Percentiles rank a stretch among this genome's conserved stretches.
phyloP scores from a whole-genome alignment of 1,140 invertebrate species.

The Cardiocondyla obscurior region DNA sequence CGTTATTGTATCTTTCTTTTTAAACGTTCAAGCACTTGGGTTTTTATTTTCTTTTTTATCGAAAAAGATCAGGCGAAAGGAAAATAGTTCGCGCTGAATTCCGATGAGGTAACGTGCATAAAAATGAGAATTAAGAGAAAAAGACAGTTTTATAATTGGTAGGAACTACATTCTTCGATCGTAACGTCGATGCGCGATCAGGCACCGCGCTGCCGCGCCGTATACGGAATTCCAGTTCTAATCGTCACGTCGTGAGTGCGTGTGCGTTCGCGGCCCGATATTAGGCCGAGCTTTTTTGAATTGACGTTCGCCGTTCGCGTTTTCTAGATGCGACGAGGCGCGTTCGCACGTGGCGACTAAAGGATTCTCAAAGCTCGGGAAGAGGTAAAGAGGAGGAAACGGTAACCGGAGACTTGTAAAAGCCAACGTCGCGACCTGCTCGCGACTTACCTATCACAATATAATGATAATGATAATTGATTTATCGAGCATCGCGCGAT shows the following conservation, averaged over 20 bases:
- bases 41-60: background rate
- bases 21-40: too few species aligned
- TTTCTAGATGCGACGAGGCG: background rate
- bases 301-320: background rate
- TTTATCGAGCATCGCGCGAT: background rate
- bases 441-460: background rate
- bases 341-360: background rate
- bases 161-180: background rate
- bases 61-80: background rate
- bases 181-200: background rate
- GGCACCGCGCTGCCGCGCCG: background rate
- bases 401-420: background rate
- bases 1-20: background rate
- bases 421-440: background rate
- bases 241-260: constrained; percentile 13
- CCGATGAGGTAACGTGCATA: too few species aligned
- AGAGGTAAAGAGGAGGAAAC: too few species aligned
- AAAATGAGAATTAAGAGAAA: too few species aligned
- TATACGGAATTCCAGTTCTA: constrained; percentile 15
- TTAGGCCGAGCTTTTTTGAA: background rate
- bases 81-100: background rate
- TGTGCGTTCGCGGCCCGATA: constrained; percentile 7
- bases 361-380: background rate
- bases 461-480: background rate
- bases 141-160: background rate